These are phyloP conservation scores for Acanthis flammea DNA, from an alignment of 2,797 vertebrate genomes.

Conservation along the genomic window DNA sequence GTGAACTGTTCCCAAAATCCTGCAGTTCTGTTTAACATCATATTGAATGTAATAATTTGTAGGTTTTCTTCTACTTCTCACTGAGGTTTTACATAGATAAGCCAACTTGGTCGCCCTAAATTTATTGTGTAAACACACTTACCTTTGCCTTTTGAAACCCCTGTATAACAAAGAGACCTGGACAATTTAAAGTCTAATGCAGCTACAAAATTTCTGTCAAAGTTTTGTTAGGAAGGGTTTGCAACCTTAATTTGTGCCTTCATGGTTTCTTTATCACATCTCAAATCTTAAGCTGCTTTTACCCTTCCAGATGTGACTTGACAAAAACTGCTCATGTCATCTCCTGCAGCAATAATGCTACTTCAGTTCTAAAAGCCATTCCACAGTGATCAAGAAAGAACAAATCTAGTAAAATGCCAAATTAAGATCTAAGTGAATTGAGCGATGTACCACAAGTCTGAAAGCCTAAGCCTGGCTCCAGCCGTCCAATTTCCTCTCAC, in stretches of 20 bases:
- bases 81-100: neutral
- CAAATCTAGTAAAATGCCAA: neutral
- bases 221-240: neutral
- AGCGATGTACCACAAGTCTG: neutral
- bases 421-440: neutral
- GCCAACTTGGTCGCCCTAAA: neutral
- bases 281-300: neutral
- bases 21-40: neutral
- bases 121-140: accelerated
- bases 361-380: neutral
- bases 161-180: neutral
- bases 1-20: neutral
- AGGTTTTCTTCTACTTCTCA: neutral
- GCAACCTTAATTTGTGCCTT: neutral
- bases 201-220: neutral
- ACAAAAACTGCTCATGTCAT: neutral
- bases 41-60: neutral
- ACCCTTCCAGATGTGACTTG: neutral
- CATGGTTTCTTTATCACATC: neutral
- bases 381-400: neutral
- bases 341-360: neutral
- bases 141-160: neutral
- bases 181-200: neutral
- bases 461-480: neutral
- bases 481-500: neutral